phyloP scores from a whole-genome alignment of 2,113 vertebrate species.

The Piprites chloris region DNA sequence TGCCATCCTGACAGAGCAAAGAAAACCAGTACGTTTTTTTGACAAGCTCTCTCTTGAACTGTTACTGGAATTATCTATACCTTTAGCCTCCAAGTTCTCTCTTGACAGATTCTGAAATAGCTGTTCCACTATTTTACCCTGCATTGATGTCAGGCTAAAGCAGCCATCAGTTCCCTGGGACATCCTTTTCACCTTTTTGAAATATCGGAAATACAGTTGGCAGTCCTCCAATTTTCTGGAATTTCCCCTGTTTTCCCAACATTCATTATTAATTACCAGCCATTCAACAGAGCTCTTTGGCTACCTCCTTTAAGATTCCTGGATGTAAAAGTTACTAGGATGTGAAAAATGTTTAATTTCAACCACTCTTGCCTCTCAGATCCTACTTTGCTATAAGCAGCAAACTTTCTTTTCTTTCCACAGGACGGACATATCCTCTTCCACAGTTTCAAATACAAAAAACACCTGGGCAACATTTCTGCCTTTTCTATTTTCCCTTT shows the following conservation, averaged over 20 bases:
- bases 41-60: background rate
- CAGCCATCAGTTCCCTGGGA: background rate
- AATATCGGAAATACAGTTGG: constrained; percentile 42
- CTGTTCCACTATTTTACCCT: background rate
- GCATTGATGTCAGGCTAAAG: constrained; percentile 22
- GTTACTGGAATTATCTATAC: background rate
- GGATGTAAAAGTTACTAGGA: background rate
- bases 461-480: background rate
- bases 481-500: background rate
- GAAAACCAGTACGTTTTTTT: background rate
- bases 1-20: background rate
- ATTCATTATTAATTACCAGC: constrained; percentile 34
- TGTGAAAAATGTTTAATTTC: constrained; percentile 12
- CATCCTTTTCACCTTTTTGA: constrained; percentile 43
- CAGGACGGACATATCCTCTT: background rate
- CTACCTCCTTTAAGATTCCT: constrained; percentile 16
- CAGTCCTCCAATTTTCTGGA: constrained; percentile 24
- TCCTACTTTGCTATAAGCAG: background rate
- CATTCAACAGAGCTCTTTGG: background rate
- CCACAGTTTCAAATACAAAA: background rate
- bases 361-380: background rate
- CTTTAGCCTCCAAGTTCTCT: background rate
- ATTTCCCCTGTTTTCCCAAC: constrained; percentile 37
- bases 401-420: constrained; percentile 6
- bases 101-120: constrained; percentile 38